Evolutionary conservation across 2,888 invertebrate species (phyloP).

Genomic region (Steinernema hermaphroditum): DNA sequence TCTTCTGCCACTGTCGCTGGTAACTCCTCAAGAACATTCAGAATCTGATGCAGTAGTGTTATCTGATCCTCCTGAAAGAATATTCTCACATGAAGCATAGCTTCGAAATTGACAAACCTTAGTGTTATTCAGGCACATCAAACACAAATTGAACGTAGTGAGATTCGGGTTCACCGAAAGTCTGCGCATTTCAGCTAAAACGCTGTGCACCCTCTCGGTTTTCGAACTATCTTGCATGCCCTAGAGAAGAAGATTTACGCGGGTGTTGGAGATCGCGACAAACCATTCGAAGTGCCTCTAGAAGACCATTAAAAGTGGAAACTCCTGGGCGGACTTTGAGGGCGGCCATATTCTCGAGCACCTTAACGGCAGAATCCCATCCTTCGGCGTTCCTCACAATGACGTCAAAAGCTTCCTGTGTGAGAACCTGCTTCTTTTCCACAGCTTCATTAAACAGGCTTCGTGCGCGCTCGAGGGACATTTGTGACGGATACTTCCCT

Average conservation of each 20-base stretch:
- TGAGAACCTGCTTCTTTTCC: constrained; percentile 23
- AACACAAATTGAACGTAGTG: constrained; percentile 33
- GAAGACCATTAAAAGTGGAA: constrained; percentile 40
- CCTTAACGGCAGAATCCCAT: background rate
- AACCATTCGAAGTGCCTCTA: constrained; percentile 30
- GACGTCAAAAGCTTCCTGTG: constrained; percentile 46
- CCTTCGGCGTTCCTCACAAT: constrained; percentile 33
- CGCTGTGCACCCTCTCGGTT: constrained; percentile 33
- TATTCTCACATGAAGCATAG: background rate
- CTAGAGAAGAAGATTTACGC: constrained; percentile 18
- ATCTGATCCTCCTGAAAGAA: background rate
- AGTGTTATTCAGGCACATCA: constrained; percentile 25
- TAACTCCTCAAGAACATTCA: background rate
- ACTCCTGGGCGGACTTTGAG: constrained; percentile 37
- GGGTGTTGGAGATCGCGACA: background rate
- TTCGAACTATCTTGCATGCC: background rate
- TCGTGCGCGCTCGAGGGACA: constrained; percentile 23
- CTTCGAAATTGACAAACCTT: background rate
- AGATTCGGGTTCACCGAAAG: constrained; percentile 18
- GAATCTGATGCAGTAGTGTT: background rate
- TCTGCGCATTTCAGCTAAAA: constrained; percentile 36
- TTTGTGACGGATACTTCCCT: constrained; percentile 47
- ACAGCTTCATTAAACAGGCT: constrained; percentile 32
- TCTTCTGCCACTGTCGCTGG: background rate
- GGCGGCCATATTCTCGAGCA: constrained; percentile 31